phyloP scores from a whole-genome alignment of 2,797 vertebrate genomes.

The Pelobates cultripes region DNA sequence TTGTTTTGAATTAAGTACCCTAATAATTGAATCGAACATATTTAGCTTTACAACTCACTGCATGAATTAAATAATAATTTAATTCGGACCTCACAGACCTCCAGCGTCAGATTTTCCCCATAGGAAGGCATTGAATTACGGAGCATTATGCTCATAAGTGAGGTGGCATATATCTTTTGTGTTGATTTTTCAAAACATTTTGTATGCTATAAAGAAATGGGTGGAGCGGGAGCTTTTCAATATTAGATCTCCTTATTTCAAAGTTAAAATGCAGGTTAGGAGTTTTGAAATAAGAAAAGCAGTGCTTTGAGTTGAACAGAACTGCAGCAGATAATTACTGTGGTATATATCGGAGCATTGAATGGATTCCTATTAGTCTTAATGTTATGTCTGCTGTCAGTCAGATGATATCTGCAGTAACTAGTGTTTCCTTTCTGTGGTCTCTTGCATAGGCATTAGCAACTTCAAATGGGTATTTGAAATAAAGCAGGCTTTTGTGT shows the following conservation, averaged over 20 bases:
- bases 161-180: constrained; percentile 17
- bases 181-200: constrained; percentile 31
- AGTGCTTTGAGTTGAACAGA: constrained; percentile 36
- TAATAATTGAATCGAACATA: constrained; percentile 22
- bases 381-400: constrained; percentile 50
- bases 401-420: constrained; percentile 54
- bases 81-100: too few species aligned
- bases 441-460: constrained; percentile 46
- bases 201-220: constrained; percentile 21
- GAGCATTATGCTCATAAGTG: constrained; percentile 47
- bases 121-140: constrained; percentile 22
- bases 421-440: constrained; percentile 37
- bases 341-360: constrained; percentile 43
- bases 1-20: constrained; percentile 27
- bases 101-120: too few species aligned
- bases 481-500: constrained; percentile 25
- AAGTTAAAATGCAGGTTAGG: constrained; percentile 32
- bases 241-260: constrained; percentile 45
- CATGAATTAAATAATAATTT: constrained; percentile 4
- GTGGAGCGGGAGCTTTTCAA: constrained; percentile 1
- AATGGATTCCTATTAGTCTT: constrained; percentile 53
- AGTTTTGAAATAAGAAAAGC: constrained; percentile 47
- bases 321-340: constrained; percentile 42
- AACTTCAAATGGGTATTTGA: constrained; percentile 41
- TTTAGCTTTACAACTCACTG: constrained; percentile 35